phyloP scores from a whole-genome alignment of 2,113 vertebrate genomes.

The Egretta garzetta region DNA sequence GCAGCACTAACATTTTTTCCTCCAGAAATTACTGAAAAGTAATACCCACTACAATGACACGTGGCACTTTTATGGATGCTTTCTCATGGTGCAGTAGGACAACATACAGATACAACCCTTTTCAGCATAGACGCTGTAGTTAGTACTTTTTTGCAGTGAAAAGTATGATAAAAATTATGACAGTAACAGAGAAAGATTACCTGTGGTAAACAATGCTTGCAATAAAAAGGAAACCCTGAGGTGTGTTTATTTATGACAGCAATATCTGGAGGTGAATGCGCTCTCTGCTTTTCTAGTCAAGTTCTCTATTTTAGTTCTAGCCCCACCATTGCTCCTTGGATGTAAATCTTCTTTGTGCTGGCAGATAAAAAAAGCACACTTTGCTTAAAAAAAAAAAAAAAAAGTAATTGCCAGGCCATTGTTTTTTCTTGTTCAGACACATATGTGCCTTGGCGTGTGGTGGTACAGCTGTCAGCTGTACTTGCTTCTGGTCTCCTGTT shows the following conservation, averaged over 20 bases:
- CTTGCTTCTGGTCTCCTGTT: background rate
- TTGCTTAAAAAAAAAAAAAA: background rate
- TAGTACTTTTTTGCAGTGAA: background rate
- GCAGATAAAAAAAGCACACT: background rate
- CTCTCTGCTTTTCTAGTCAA: background rate
- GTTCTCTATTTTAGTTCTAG: background rate
- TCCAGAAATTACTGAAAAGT: background rate
- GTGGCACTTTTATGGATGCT: background rate
- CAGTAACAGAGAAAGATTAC: background rate
- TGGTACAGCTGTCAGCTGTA: background rate
- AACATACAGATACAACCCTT: background rate
- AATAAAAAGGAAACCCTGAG: background rate
- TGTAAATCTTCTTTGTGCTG: background rate
- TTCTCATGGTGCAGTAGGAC: background rate
- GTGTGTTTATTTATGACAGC: background rate
- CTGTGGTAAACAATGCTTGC: background rate
- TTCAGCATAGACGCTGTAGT: background rate
- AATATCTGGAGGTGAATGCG: background rate
- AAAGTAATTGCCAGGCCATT: background rate
- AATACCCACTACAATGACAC: background rate
- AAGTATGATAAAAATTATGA: background rate
- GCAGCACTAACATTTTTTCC: background rate
- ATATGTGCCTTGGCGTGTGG: background rate
- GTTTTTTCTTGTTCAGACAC: rapidly evolving
- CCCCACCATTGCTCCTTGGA: background rate